Conservation (phyloP, 2,888 invertebrate genomes). For the Hemistola chrysoprasaria region DNA sequence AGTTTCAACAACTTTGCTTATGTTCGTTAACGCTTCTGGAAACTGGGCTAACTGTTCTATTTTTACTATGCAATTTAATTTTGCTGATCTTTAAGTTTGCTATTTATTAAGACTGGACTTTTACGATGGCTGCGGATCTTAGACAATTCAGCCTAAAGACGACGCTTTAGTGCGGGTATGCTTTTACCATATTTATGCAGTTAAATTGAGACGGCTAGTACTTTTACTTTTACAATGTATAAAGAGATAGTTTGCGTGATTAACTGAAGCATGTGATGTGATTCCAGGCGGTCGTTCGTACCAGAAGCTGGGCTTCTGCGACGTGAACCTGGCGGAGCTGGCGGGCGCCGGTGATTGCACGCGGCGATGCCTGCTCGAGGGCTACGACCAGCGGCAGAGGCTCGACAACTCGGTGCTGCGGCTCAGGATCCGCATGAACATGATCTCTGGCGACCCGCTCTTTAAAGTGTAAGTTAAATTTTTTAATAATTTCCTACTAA, state of each 20-base stretch:
- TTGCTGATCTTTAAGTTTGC: no score
- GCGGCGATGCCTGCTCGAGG: constrained; percentile 95
- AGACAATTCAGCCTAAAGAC: no score
- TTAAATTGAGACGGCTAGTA: no score
- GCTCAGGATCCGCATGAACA: constrained; percentile 95
- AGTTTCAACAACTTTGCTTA: constrained; percentile 8
- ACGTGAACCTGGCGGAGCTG: constrained; percentile 97
- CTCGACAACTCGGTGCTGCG: constrained; percentile 98
- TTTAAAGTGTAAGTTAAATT: constrained; percentile 96
- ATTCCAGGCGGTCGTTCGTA: constrained; percentile 87
- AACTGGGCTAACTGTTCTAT: background rate
- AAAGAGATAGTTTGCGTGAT: no score
- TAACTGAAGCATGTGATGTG: no score
- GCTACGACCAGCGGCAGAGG: constrained; percentile 95
- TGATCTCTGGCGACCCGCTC: constrained; percentile 97
- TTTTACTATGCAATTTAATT: no score
- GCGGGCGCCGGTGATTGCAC: constrained; percentile 95
- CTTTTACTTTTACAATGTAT: no score
- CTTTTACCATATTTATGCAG: no score
- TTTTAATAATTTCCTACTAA: no score
- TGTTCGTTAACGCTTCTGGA: constrained; percentile 10
- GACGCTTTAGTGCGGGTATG: no score
- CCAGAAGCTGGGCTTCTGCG: constrained; percentile 98
- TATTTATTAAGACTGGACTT: no score
- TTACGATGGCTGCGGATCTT: no score